Evolutionary conservation across 1,140 invertebrate genomes (phyloP), one percentile per base, ranked within the genome.

Genomic region (Diachasmimorpha longicaudata): DNA sequence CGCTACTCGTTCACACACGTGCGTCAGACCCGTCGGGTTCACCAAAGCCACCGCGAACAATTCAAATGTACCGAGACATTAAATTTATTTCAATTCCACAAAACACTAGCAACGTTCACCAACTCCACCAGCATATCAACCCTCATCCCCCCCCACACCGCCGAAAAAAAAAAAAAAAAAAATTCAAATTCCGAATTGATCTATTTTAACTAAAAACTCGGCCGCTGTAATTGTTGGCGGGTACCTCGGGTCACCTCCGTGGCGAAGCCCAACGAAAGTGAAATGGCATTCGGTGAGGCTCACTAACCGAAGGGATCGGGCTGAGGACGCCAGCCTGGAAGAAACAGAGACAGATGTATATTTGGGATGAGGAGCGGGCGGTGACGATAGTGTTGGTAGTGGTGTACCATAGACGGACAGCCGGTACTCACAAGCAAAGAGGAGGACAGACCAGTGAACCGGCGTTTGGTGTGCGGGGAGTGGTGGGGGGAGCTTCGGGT

Each of bases 211-310:
- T 4, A 4, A 42, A 74, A 19, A 63, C 52, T 73, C 37, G 71
- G 36, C 52, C 42, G 58, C 66, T 77, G 85, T 86, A 86, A 85
- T 87, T 87, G 83, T 85, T 86, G 82, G 84, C 86, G 85, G 85
- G 85, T 83, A 83, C 85, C 31, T 6, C 81, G 84, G 84, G 58
- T 63, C 58, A 63, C 85, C 82, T 85, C 85, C 84, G 86, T 85
- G 84, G 85, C 85, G 86, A 87, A 88, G 86, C 86, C 88, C 84
- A 89, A 89, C 87, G 88, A 89, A 89, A 89, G 88, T 89, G 88
- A 89, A 89, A 89, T 88, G 88, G 88, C 87, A 89, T 88, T 88
- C 86, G 87, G 83, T 2, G 66, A 52, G 58, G 73, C 68, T 76
- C 73, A 70, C 63, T 68, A 66, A 86, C 84, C 83, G 85, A 82